These are phyloP conservation scores for Avahi laniger DNA, from an alignment of 2,797 vertebrate genomes.

Conservation along the genomic window DNA sequence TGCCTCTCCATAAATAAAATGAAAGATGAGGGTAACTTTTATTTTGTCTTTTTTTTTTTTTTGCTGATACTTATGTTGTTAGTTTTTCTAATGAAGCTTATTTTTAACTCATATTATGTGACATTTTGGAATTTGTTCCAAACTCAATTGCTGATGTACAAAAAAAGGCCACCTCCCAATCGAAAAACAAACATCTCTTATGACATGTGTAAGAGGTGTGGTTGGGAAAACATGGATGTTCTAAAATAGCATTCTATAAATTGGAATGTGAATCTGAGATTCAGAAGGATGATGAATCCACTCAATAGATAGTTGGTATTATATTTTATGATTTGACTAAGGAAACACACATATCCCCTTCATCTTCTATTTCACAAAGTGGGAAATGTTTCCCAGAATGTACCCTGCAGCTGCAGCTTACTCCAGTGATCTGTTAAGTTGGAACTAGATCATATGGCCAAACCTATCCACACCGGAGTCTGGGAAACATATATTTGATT, in stretches of 20 bases:
- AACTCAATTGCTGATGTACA: not conserved
- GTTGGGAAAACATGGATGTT: not conserved
- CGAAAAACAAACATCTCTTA: not conserved
- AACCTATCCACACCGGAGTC: not conserved
- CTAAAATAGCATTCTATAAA: not conserved
- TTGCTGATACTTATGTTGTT: not conserved
- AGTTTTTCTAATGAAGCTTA: not conserved
- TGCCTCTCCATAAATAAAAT: not conserved
- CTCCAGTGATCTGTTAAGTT: not conserved
- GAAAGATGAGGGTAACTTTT: rapidly evolving
- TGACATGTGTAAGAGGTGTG: not conserved
- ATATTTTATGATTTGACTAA: not conserved
- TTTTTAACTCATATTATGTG: not conserved
- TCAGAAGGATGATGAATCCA: not conserved
- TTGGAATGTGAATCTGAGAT: not conserved
- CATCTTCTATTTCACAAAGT: not conserved
- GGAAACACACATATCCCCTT: not conserved
- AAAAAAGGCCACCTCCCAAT: not conserved
- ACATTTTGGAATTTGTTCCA: not conserved
- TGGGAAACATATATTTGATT: not conserved
- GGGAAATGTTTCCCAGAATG: not conserved
- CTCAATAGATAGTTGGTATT: not conserved
- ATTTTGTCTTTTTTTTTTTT: not conserved
- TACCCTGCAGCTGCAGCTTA: not conserved
- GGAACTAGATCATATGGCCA: not conserved